Evolutionary conservation across 35 echinoderm and acorn worm species (phyloP), one percentile per base, ranked within the genome.

Genomic region (Stichopus chloronotus): DNA sequence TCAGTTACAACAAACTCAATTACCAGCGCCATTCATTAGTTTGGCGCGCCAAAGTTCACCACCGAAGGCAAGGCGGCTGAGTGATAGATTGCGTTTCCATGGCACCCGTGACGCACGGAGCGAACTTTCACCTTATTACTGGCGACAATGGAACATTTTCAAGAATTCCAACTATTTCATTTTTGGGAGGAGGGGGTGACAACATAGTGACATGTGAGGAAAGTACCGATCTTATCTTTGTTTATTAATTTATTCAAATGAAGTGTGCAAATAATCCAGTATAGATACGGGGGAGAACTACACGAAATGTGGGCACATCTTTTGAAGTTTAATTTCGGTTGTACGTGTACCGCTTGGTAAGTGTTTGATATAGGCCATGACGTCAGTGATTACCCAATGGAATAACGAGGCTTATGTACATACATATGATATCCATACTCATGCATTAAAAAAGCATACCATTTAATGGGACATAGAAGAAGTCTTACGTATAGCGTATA

Each of bases 1-100:
- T 12, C 53, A 83, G 80, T 82, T 53, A 82, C 53, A 83, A 55
- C 25, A 83, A 83, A 83, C 80, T 83, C 82, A 85, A 85, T 85
- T 85, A 85, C 43, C 52, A 55, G 16, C 10, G 10, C 57, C 11
- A 56, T 85, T 55, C 82, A 85, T 85, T 85, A 85, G 82, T 55
- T 78, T 85, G 55, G 57, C 55, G 53, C 78, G 78, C 53, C 25
- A 81, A 85, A 85, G 82, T 85, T 85, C 82, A 85, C 17, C 52
- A 85, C 82, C 82, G 57, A 56, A 16, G 82, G 82, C 82, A 85
- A 58, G 55, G 57, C 82, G 82, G 8, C 12, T 11, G 82, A 58
- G 82, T 85, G 82, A 85, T 85, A 58, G 56, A 85, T 85, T 85
- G 55, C 82, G 82, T 85, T 85, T 53, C 17, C 55, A 57, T 59